Evolutionary conservation across 2,888 invertebrate species (phyloP).

Genomic region (Ametastegia equiseti): DNA sequence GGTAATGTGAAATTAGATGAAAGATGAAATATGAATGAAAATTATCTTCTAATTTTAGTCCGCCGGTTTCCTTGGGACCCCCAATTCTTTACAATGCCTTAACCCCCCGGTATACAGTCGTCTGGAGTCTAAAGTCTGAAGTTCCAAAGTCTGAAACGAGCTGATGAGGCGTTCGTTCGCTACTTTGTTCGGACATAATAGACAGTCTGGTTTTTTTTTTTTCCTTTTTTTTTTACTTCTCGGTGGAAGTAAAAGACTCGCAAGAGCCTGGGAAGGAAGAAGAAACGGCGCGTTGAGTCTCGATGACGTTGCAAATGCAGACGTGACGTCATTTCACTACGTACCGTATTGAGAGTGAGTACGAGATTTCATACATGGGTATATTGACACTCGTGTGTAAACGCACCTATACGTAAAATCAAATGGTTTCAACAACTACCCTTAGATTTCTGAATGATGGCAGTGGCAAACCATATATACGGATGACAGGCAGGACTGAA

Average conservation of each 20-base stretch:
- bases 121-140: constrained; percentile 10
- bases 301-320: constrained; percentile 7
- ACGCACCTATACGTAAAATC: neutral
- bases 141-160: constrained; percentile 4
- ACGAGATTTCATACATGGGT: neutral
- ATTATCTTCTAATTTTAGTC: constrained; percentile 23
- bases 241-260: neutral
- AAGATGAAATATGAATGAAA: neutral
- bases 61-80: constrained; percentile 6
- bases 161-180: constrained; percentile 32
- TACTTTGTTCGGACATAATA: constrained; percentile 35
- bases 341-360: neutral
- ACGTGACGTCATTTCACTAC: neutral
- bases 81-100: constrained; percentile 24
- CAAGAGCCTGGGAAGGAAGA: neutral
- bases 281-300: neutral
- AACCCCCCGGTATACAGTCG: constrained; percentile 7
- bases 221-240: neutral
- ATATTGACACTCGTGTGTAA: too few species aligned
- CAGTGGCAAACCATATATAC: neutral
- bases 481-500: neutral
- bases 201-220: constrained; percentile 14
- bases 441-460: neutral
- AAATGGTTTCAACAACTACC: too few species aligned
- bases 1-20: neutral